These are phyloP conservation scores for Xenopus petersii DNA, from an alignment of 2,797 vertebrate species.

Conservation along the genomic window DNA sequence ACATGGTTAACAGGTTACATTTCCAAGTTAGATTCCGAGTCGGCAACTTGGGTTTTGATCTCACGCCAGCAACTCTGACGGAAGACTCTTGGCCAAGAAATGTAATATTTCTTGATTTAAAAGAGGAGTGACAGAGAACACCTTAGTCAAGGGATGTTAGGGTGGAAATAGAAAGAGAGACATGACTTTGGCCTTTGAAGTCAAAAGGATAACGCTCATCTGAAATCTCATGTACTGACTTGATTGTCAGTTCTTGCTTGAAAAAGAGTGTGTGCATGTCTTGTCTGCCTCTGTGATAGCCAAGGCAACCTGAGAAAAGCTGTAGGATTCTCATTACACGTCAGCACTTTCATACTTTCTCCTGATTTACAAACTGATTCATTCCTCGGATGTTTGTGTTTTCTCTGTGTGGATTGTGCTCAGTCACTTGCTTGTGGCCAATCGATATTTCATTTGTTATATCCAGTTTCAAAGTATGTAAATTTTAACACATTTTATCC, in stretches of 20 bases:
- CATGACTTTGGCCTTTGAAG: constrained; percentile 27
- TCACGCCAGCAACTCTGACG: constrained; percentile 41
- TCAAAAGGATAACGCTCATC: constrained; percentile 26
- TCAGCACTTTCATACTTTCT: no score
- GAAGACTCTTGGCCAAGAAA: constrained; percentile 42
- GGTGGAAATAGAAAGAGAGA: constrained; percentile 12
- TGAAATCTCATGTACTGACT: constrained; percentile 34
- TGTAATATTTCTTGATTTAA: constrained; percentile 48
- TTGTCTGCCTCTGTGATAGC: no score
- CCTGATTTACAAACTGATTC: no score
- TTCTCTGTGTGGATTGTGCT: no score
- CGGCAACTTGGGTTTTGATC: constrained; percentile 42
- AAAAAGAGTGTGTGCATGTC: no score
- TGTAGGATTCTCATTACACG: no score
- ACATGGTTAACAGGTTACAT: neutral
- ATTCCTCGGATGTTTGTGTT: no score
- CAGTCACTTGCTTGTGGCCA: no score
- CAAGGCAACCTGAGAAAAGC: no score
- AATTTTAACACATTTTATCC: no score
- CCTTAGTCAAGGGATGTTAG: constrained; percentile 33
- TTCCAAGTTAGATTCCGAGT: constrained; percentile 32
- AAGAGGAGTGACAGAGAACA: constrained; percentile 44
- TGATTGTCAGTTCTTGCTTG: neutral
- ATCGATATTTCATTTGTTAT: no score
- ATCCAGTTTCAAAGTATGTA: no score